phyloP scores from a whole-genome alignment of 92 coral and sea anemone species.

The Palythoa heliodiscus region DNA sequence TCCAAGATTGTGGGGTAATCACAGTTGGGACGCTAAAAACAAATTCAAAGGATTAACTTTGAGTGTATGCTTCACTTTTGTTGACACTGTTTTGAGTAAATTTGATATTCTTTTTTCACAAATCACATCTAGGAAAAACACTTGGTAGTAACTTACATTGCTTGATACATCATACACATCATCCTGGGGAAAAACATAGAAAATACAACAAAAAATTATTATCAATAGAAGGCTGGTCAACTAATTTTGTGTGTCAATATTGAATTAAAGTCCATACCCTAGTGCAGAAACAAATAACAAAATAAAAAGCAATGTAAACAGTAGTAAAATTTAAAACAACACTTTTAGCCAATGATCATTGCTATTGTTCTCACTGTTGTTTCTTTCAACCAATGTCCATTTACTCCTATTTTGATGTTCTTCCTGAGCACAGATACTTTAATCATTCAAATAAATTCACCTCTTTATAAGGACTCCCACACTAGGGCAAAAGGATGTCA shows the following conservation, averaged over 20 bases:
- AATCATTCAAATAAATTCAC: no score
- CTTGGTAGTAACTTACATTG: constrained; percentile 62
- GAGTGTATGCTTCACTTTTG: not conserved
- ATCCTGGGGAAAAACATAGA: constrained; percentile 37
- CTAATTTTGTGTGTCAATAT: no score
- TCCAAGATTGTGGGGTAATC: constrained; percentile 80
- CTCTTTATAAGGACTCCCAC: no score
- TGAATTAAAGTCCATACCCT: no score
- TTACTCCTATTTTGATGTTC: not conserved
- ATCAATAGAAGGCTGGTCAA: no score
- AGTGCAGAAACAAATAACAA: not conserved
- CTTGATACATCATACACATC: constrained; percentile 73
- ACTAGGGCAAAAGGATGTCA: no score
- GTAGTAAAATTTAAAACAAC: no score
- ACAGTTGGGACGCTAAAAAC: constrained; percentile 78
- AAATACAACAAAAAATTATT: not conserved
- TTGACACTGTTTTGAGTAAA: no score
- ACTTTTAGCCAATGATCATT: no score
- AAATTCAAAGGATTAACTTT: not conserved
- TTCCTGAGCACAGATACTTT: no score
- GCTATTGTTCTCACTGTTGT: no score
- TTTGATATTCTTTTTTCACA: no score
- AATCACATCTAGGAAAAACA: not conserved
- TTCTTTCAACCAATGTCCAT: not conserved
- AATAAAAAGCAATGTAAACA: not conserved